Base-by-base conservation (phyloP, 2,888 invertebrate genomes). In the Eristalinus sepulchralis region DNA sequence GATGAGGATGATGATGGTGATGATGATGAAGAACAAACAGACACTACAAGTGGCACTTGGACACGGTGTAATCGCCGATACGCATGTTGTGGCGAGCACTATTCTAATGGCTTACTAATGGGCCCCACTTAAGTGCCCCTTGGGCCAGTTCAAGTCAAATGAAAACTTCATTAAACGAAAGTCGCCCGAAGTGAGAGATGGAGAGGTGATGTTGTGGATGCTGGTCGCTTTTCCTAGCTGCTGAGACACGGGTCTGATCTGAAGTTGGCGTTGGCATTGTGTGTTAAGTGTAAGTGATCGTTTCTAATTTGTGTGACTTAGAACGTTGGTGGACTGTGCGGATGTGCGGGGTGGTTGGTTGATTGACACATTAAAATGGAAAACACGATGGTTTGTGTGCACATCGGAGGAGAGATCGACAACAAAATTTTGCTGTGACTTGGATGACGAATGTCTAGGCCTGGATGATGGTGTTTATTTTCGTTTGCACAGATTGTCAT, bases 21-120 rank as follows among this genome's bases (percentile, higher is more conserved):
- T 72, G 83, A 85, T 81, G 81, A 81, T 85, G 85, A 82, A 83
- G 82, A 83, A 83, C 79, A 86, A 86, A 83, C 78, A 86, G 82
- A 83, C 86, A 82, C 60, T 60, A 67, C 78, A 86, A 86, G 83
- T 86, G 83, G 75, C 86, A 83, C 86, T 86, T 75, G 86, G 86
- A 83, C 73, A 83, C 83, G 78, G 83, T 86, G 78, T 86, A 86
- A 86, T 86, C 86, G 73, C 67, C 86, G 83, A 78, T 82, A 86
- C 83, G 86, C 86, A 83, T 86, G 86, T 86, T 79, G 83, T 86
- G 78, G 86, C 82, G 78, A 77, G 71, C 78, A 86, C 83, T 79
- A 86, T 83, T 86, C 86, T 86, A 86, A 86, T 86, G 86, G 86
- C 78, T 86, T 79, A 86, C 86, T 86, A 86, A 86, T 83, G 86